A percentile compares a stretch with the other conserved stretches of the same genome.
Conservation (phyloP, 1,140 invertebrate species). For the Phymorhynchus buccinoides region DNA sequence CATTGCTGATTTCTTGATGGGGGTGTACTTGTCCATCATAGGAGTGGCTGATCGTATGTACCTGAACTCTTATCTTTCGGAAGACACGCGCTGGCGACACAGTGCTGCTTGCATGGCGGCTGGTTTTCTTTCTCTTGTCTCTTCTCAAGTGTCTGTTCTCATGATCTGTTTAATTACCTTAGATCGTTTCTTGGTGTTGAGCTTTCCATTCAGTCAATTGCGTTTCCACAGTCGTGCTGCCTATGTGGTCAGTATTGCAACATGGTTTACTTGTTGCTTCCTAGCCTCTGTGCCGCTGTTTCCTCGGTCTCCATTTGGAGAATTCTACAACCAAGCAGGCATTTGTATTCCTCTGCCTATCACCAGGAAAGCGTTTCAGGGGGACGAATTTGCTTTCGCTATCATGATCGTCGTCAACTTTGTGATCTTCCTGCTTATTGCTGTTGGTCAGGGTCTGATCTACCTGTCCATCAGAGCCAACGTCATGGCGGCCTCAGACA, state of each 20-base stretch:
- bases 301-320: background rate
- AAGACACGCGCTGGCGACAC: conserved; percentile 54
- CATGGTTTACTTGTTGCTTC: conserved; percentile 44
- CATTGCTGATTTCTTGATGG: conserved; percentile 62
- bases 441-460: conserved; percentile 52
- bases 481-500: conserved; percentile 6
- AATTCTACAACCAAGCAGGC: conserved; percentile 49
- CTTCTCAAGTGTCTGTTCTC: conserved; percentile 55
- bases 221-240: conserved; percentile 28
- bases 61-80: conserved; percentile 55
- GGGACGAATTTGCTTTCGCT: conserved; percentile 48
- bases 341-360: conserved; percentile 55
- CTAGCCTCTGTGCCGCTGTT: conserved; percentile 45
- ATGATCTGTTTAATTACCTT: conserved; percentile 59
- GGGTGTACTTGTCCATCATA: conserved; percentile 64
- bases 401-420: conserved; percentile 54
- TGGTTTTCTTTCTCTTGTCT: conserved; percentile 57
- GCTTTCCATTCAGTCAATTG: conserved; percentile 53
- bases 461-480: conserved; percentile 40
- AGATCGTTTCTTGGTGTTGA: conserved; percentile 56
- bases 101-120: conserved; percentile 55
- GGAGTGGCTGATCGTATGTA: conserved; percentile 57
- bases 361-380: conserved; percentile 34
- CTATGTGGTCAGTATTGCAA: background rate
- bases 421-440: conserved; percentile 29